A percentile compares a stretch with the other conserved stretches of the same genome.
Evolutionary conservation across 2,797 vertebrate genomes (phyloP).

Genomic region (Sebastes hubbsi): DNA sequence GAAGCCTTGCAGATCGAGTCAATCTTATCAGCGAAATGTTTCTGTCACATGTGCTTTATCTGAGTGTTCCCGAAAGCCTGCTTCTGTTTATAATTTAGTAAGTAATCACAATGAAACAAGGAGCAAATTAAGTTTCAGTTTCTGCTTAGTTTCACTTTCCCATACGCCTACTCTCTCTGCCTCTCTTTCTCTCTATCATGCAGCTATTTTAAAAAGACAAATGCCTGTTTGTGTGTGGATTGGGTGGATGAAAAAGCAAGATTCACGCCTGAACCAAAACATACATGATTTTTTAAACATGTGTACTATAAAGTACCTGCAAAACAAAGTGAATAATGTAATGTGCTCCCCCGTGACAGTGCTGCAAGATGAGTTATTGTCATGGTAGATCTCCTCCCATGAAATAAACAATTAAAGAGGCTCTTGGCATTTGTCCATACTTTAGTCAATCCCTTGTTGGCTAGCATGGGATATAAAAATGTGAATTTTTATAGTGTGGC

Average conservation of each 20-base stretch:
- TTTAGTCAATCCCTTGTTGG: neutral
- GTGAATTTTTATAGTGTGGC: neutral
- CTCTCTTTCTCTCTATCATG: neutral
- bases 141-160: constrained; percentile 12
- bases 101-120: constrained; percentile 4
- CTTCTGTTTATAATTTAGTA: constrained; percentile 15
- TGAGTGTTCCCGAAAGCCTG: neutral
- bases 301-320: neutral
- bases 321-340: constrained; percentile 45
- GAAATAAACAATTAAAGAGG: constrained; percentile 41
- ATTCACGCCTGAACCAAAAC: neutral
- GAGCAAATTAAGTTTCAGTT: constrained; percentile 21
- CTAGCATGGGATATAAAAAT: neutral
- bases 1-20: constrained; percentile 10
- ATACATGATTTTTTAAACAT: constrained; percentile 2
- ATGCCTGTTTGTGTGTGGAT: neutral
- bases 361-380: constrained; percentile 35
- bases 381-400: constrained; percentile 23
- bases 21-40: neutral
- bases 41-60: constrained; percentile 15
- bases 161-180: neutral
- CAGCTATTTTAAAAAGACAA: neutral
- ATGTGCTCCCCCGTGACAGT: constrained; percentile 4
- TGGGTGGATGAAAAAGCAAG: neutral
- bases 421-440: constrained; percentile 3